Evolutionary conservation across 2,113 vertebrate genomes (phyloP).

Genomic region (Austrofundulus limnaeus): DNA sequence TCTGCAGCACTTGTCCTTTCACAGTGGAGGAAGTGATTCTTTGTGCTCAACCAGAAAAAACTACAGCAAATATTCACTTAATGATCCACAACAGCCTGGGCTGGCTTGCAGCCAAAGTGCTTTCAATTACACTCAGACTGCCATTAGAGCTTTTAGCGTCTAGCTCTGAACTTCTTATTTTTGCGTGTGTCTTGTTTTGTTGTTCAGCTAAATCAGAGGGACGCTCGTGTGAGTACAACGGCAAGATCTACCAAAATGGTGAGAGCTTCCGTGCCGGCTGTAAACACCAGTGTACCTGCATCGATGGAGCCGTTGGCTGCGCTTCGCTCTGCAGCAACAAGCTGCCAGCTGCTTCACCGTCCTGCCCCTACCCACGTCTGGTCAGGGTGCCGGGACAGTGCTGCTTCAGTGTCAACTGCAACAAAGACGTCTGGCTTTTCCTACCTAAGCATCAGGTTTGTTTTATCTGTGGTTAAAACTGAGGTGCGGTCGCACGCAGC

Average conservation of each 20-base stretch:
- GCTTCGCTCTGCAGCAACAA: slow-evolving; percentile 73
- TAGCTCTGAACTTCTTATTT: too few relatives aligned
- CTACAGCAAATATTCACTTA: not conserved
- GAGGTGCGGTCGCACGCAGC: slow-evolving; percentile 5
- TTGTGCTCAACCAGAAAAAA: not conserved
- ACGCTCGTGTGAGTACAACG: slow-evolving; percentile 78
- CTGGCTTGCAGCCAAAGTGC: not conserved
- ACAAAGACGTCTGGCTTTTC: slow-evolving; percentile 56
- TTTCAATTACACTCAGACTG: not conserved
- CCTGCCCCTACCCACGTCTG: slow-evolving; percentile 74
- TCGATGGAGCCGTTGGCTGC: slow-evolving; percentile 81
- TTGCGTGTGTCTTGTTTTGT: slow-evolving; percentile 1
- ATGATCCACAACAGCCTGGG: not conserved
- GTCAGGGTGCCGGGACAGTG: slow-evolving; percentile 75
- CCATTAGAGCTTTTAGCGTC: too few relatives aligned
- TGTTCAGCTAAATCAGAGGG: slow-evolving; percentile 76
- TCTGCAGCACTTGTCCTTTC: not conserved
- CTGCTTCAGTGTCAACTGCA: slow-evolving; percentile 76
- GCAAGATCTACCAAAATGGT: slow-evolving; percentile 78
- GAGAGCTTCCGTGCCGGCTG: slow-evolving; percentile 80
- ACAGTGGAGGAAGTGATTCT: not conserved
- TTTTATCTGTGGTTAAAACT: not conserved
- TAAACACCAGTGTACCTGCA: slow-evolving; percentile 82
- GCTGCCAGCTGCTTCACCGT: slow-evolving; percentile 61
- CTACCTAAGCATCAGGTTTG: slow-evolving; percentile 57